Evolutionary conservation across 1,140 invertebrate species (phyloP).

Genomic region (Tribolium castaneum): DNA sequence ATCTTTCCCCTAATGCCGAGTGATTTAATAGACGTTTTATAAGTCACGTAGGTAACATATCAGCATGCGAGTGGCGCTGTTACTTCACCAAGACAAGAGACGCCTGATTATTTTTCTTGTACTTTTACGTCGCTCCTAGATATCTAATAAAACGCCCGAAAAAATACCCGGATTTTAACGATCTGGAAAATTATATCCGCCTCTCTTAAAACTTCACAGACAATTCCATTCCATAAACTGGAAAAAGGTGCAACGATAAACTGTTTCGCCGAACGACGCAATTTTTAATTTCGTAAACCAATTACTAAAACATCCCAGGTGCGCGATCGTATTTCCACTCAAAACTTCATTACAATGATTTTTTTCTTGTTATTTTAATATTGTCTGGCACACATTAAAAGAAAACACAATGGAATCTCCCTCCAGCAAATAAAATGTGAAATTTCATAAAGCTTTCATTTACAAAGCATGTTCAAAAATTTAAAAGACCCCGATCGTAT

Average conservation of each 20-base stretch:
- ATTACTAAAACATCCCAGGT: neutral
- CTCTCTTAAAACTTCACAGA: neutral
- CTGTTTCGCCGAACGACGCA: neutral
- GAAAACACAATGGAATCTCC: too few species aligned
- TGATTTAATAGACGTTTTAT: constrained; percentile 35
- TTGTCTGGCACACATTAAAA: neutral
- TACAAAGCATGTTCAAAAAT: too few species aligned
- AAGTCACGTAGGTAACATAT: constrained; percentile 34
- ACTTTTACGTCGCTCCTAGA: constrained; percentile 23
- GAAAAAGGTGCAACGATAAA: neutral
- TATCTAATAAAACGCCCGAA: constrained; percentile 21
- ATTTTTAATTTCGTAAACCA: neutral
- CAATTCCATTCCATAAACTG: neutral
- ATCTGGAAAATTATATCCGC: constrained; percentile 19
- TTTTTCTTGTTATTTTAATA: neutral
- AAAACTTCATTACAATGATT: neutral
- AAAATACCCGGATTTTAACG: constrained; percentile 34
- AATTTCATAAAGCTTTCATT: too few species aligned
- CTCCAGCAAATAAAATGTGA: too few species aligned
- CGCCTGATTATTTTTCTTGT: constrained; percentile 30
- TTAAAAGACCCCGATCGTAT: too few species aligned
- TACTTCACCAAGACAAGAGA: constrained; percentile 22
- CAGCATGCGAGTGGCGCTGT: constrained; percentile 23
- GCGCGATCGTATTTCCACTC: neutral
- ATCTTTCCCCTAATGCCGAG: constrained; percentile 24